A percentile compares a stretch with the other conserved stretches of the same genome.
Conservation (phyloP, 2,888 invertebrate species). For the Blastobasis lacticolella region DNA sequence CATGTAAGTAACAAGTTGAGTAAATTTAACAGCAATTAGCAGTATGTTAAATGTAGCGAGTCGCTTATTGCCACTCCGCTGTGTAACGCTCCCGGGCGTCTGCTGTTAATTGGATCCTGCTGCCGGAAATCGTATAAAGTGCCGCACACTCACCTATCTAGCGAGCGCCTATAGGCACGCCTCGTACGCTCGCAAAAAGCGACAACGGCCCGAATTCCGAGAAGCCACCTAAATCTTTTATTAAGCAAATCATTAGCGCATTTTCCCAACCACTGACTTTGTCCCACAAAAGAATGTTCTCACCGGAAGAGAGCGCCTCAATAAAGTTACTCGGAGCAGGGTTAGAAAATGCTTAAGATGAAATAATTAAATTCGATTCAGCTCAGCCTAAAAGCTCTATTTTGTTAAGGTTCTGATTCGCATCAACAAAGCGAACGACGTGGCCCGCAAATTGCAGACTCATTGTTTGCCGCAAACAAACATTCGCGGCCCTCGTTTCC, state of each 20-base stretch:
- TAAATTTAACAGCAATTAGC: slow-evolving; percentile 62
- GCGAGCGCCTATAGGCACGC: slow-evolving; percentile 29
- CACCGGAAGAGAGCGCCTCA: not conserved
- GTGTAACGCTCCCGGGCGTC: slow-evolving; percentile 9
- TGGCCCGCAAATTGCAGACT: slow-evolving; percentile 64
- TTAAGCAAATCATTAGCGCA: not conserved
- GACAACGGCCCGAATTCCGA: not conserved
- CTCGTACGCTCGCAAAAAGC: not conserved
- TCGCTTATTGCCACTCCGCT: slow-evolving; percentile 49
- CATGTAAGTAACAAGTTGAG: slow-evolving; percentile 36
- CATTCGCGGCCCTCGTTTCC: slow-evolving; percentile 56
- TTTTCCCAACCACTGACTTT: not conserved
- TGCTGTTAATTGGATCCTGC: slow-evolving; percentile 68
- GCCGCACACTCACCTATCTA: slow-evolving; percentile 39
- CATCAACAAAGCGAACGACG: slow-evolving; percentile 57
- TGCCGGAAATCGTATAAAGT: slow-evolving; percentile 64
- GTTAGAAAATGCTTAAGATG: slow-evolving; percentile 25
- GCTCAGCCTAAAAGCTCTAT: slow-evolving; percentile 33
- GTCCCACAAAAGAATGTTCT: not conserved
- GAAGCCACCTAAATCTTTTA: not conserved
- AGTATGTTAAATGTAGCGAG: slow-evolving; percentile 54
- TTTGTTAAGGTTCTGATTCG: slow-evolving; percentile 61
- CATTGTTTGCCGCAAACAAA: slow-evolving; percentile 67
- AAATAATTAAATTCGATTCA: slow-evolving; percentile 43
- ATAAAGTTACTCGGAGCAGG: slow-evolving; percentile 14